Evolutionary conservation across 2,888 invertebrate species (phyloP).

Genomic region (Cerastis rubricosa): DNA sequence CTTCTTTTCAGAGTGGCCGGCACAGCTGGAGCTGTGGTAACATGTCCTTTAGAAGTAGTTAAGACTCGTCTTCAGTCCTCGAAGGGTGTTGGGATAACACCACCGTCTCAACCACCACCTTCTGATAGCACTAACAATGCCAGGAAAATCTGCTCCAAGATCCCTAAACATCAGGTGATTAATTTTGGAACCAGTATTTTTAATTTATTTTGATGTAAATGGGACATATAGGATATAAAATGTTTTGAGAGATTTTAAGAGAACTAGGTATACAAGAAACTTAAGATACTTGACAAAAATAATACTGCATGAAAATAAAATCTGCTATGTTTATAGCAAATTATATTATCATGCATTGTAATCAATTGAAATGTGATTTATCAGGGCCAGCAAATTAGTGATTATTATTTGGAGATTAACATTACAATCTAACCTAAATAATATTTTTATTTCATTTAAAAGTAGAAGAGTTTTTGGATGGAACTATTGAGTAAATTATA

Average conservation of each 20-base stretch:
- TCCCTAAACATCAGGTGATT: conserved; percentile 92
- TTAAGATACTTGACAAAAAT: not conserved
- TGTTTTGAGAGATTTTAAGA: not conserved
- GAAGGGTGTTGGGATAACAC: conserved; percentile 91
- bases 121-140: conserved; percentile 89
- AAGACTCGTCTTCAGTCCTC: conserved; percentile 99
- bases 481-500: not conserved
- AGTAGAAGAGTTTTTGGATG: not conserved
- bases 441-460: conserved; percentile 1
- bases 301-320: no score
- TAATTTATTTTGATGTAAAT: not conserved
- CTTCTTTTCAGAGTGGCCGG: conserved; percentile 95
- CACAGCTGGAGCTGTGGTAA: conserved; percentile 98
- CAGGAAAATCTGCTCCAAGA: conserved; percentile 94
- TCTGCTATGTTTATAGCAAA: no score
- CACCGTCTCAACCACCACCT: conserved; percentile 88
- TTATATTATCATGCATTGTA: conserved; percentile 26
- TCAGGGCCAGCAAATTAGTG: conserved; percentile 16
- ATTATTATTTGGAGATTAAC: conserved; percentile 29
- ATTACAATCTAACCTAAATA: conserved; percentile 13
- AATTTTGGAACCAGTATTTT: not conserved
- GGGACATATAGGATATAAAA: not conserved
- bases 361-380: conserved; percentile 35
- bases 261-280: not conserved
- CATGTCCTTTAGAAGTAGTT: conserved; percentile 99